Evolutionary conservation across 2,113 vertebrate species (phyloP), one percentile per base, ranked within the genome.

Genomic region (Chaenogobius annularis): DNA sequence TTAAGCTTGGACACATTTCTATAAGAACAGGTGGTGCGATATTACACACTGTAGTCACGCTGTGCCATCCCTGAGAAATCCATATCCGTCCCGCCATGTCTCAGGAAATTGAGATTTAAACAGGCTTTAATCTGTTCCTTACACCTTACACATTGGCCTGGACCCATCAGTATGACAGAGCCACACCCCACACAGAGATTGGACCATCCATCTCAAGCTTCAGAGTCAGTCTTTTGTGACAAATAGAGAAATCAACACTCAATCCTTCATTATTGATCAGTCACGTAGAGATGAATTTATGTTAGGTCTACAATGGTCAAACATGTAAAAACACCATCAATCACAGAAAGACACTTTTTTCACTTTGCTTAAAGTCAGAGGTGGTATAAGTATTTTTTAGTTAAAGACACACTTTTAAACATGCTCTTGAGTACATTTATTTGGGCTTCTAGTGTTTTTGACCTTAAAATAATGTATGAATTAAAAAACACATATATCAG

Each of bases 91-190:
- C 15, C n/a, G 61, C 17, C 8, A 17, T 17, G 58, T 35, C 7
- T 37, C 35, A 40, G 61, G 31, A 40, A 63, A 63, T 63, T 63
- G 15, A 40, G 35, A 19, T 63, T 63, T 63, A 63, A 63, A 63
- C 61, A 63, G 35, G 35, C 31, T 63, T n/a, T 63, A 63, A 40
- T 63, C 17, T 62, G 59, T n/a, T 37, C 31, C 17, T n/a, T 10
- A 3, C 31, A 19, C 35, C 31, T n/a, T 63, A 11, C 43, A 63
- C 15, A 11, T 11, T n/a, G 19, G 31, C 40, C 35, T 20, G 35
- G 61, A n/a, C 17, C 61, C 9, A 5, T 63, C 35, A 5, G 10
- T 20, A 63, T 63, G 35, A 40, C 17, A 40, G 35, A 40, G 17
- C 7, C 61, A 63, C 61, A 40, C 35, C 61, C 10, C 61, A 11